Evolutionary conservation across 2,113 vertebrate species (phyloP).

Genomic region (Takifugu flavidus): DNA sequence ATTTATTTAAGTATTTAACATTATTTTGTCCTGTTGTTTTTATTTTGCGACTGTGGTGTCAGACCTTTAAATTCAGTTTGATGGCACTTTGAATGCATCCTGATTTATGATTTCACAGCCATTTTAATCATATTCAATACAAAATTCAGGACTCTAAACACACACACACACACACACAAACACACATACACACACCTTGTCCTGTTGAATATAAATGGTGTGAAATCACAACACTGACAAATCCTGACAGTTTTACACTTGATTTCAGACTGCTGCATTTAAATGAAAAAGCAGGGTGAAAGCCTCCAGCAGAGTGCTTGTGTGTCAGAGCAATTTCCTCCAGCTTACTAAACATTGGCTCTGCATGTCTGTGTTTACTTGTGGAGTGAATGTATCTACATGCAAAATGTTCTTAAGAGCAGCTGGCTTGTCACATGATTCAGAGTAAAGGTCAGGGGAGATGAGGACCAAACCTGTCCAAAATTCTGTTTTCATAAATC

Average conservation of each 20-base stretch:
- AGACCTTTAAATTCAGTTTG: not conserved
- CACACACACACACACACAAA: not conserved
- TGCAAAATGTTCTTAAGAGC: too few species aligned
- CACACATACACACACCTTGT: conserved; percentile 33
- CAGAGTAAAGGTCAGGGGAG: too few species aligned
- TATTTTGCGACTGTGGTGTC: not conserved
- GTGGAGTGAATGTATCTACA: too few species aligned
- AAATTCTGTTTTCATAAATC: too few species aligned
- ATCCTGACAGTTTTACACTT: conserved; percentile 67
- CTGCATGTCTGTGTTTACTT: conserved; percentile 3
- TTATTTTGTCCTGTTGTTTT: too few species aligned
- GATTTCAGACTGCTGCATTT: conserved; percentile 59
- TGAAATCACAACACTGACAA: conserved; percentile 53
- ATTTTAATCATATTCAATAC: not conserved
- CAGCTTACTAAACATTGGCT: conserved; percentile 6
- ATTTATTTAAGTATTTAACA: too few species aligned
- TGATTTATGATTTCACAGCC: too few species aligned
- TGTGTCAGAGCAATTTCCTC: conserved; percentile 30
- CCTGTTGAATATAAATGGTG: conserved; percentile 48
- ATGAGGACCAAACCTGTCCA: too few species aligned
- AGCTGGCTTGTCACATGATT: too few species aligned
- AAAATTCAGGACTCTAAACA: not conserved
- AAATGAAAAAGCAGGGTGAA: conserved; percentile 41
- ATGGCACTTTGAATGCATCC: too few species aligned
- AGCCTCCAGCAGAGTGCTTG: conserved; percentile 34